A percentile compares a stretch with the other conserved stretches of the same genome.
Evolutionary conservation across 2,888 invertebrate species (phyloP).

Genomic region (Brenthis daphne): DNA sequence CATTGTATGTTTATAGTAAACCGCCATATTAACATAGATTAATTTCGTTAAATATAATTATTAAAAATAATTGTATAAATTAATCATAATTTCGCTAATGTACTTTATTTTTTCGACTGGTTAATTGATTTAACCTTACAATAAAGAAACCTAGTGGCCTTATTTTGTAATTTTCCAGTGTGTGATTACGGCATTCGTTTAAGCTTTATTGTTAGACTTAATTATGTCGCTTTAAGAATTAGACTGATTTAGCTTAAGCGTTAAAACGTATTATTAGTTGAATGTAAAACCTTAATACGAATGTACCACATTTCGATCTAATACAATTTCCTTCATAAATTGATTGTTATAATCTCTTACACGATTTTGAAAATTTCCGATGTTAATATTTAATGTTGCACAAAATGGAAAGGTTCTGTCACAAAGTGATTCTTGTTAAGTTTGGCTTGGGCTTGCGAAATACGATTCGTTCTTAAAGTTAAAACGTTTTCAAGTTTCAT

Average conservation of each 20-base stretch:
- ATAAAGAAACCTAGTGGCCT: constrained; percentile 67
- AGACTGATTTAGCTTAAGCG: constrained; percentile 82
- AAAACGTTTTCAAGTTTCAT: constrained; percentile 22
- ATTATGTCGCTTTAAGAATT: constrained; percentile 80
- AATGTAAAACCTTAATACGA: constrained; percentile 66
- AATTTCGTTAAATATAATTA: constrained; percentile 46
- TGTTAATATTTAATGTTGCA: constrained; percentile 26
- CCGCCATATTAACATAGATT: constrained; percentile 63
- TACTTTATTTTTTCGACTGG: constrained; percentile 46
- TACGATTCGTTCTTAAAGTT: constrained; percentile 20
- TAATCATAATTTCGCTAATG: constrained; percentile 42
- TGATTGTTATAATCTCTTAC: constrained; percentile 12
- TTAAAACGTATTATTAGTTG: constrained; percentile 76
- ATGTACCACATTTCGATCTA: constrained; percentile 57
- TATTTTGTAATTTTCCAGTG: constrained; percentile 74
- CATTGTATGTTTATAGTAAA: constrained; percentile 44
- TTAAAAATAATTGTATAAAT: constrained; percentile 44
- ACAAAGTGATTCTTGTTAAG: constrained; percentile 43
- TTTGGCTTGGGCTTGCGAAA: constrained; percentile 27
- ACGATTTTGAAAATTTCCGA: not conserved
- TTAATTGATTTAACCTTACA: constrained; percentile 50
- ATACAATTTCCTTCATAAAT: constrained; percentile 21
- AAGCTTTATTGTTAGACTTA: constrained; percentile 76
- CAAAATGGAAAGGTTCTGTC: constrained; percentile 37
- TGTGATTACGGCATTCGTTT: constrained; percentile 72